phyloP scores from a whole-genome alignment of 1,140 invertebrate genomes.

The Arion vulgaris region DNA sequence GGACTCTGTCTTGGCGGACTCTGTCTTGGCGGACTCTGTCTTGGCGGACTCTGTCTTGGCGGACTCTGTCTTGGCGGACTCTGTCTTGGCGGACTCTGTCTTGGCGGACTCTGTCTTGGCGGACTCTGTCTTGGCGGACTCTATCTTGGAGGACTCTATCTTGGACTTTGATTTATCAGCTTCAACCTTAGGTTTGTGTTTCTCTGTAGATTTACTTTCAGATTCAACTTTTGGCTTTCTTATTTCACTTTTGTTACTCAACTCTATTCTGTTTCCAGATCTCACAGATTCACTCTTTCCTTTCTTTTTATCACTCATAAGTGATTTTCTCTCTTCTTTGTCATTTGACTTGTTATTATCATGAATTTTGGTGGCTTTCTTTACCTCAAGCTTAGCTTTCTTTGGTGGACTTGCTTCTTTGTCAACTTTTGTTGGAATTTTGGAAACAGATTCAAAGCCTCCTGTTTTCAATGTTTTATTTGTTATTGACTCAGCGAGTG shows the following conservation, averaged over 20 bases:
- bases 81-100: too few species aligned
- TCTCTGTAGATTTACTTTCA: not conserved
- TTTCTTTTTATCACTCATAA: slow-evolving; percentile 14
- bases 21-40: too few species aligned
- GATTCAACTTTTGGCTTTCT: not conserved
- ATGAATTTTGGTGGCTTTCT: slow-evolving; percentile 35
- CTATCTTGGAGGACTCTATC: not conserved
- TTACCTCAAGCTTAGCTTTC: slow-evolving; percentile 29
- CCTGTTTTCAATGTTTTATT: slow-evolving; percentile 44
- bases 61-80: too few species aligned
- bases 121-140: too few species aligned
- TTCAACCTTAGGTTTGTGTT: not conserved
- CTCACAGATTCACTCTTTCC: not conserved
- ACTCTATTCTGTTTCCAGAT: not conserved
- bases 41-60: too few species aligned
- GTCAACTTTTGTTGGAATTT: slow-evolving; percentile 36
- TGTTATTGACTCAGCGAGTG: slow-evolving; percentile 30
- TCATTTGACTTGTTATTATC: slow-evolving; percentile 20
- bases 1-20: not conserved
- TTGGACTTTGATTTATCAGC: not conserved
- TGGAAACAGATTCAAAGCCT: slow-evolving; percentile 19
- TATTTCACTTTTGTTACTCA: not conserved
- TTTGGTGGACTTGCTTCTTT: slow-evolving; percentile 12
- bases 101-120: too few species aligned
- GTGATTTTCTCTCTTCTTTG: slow-evolving; percentile 31